These are phyloP conservation scores for Drosophila suboccidentalis DNA, from an alignment of 2,888 invertebrate genomes.

Conservation along the genomic window DNA sequence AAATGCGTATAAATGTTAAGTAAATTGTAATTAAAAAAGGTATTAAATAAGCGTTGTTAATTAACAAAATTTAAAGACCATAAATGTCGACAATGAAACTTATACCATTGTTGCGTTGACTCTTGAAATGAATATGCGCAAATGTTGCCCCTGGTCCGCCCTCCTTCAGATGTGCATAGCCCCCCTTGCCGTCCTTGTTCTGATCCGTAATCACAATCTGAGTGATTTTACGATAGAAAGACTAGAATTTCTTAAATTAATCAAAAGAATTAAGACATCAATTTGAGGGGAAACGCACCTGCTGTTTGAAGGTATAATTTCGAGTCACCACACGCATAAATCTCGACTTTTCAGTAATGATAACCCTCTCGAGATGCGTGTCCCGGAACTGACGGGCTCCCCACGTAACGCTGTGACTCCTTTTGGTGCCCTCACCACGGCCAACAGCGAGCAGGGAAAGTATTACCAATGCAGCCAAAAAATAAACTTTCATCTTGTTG, in stretches of 20 bases:
- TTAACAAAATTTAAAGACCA: slow-evolving; percentile 62
- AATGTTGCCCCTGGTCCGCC: slow-evolving; percentile 85
- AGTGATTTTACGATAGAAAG: slow-evolving; percentile 72
- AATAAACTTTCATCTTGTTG: slow-evolving; percentile 50
- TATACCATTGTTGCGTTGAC: slow-evolving; percentile 85
- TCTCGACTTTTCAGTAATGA: slow-evolving; percentile 61
- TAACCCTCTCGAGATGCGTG: slow-evolving; percentile 55
- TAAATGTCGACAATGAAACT: slow-evolving; percentile 86
- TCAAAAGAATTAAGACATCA: background rate
- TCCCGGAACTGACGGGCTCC: slow-evolving; percentile 63
- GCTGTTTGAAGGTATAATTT: slow-evolving; percentile 55
- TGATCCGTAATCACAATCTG: slow-evolving; percentile 85
- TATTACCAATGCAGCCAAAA: slow-evolving; percentile 30
- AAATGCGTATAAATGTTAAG: slow-evolving; percentile 11
- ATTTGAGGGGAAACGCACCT: slow-evolving; percentile 35
- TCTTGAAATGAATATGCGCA: slow-evolving; percentile 85
- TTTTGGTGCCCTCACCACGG: slow-evolving; percentile 32
- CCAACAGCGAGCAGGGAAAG: slow-evolving; percentile 18
- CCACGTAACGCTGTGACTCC: slow-evolving; percentile 68
- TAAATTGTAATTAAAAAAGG: slow-evolving; percentile 49
- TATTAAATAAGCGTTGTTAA: slow-evolving; percentile 1
- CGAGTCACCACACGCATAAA: slow-evolving; percentile 61
- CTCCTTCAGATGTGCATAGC: slow-evolving; percentile 78
- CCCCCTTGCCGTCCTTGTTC: slow-evolving; percentile 85
- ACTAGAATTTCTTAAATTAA: slow-evolving; percentile 2